A percentile compares a stretch with the other conserved stretches of the same genome.
Conservation (phyloP, 1,140 invertebrate genomes). For the Ectropis grisescens region DNA sequence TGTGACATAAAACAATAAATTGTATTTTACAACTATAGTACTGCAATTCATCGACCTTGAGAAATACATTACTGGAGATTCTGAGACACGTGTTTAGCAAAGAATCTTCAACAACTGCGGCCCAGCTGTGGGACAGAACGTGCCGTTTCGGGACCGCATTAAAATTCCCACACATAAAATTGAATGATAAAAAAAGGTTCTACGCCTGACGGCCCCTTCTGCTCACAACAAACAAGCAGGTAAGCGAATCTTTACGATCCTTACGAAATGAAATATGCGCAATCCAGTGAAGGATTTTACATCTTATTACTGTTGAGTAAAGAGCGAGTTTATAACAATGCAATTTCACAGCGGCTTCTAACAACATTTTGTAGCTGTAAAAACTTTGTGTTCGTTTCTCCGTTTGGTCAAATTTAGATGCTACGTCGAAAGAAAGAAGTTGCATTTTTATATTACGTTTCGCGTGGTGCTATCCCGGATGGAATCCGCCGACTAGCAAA, state of each 20-base stretch:
- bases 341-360: conserved; percentile 18
- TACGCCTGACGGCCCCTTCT: conserved; percentile 38
- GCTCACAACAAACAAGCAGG: conserved; percentile 63
- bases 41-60: conserved; percentile 8
- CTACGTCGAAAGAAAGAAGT: conserved; percentile 11
- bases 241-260: conserved; percentile 60
- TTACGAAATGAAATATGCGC: conserved; percentile 44
- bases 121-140: conserved; percentile 56
- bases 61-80: conserved; percentile 4
- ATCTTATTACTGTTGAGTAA: conserved; percentile 37
- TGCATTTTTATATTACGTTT: conserved; percentile 12
- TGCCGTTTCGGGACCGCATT: conserved; percentile 53
- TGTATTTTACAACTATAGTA: conserved; percentile 5
- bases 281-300: conserved; percentile 37
- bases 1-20: conserved; percentile 25
- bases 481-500: conserved; percentile 12
- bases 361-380: conserved; percentile 20
- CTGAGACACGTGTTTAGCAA: conserved; percentile 42
- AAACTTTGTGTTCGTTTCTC: conserved; percentile 24
- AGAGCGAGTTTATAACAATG: conserved; percentile 26
- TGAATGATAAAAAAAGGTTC: conserved; percentile 55
- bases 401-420: conserved; percentile 15
- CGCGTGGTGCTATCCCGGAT: background rate
- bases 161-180: conserved; percentile 66
- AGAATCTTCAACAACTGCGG: conserved; percentile 37